These are phyloP conservation scores for Oreochromis tanganicae DNA, from an alignment of 2,113 vertebrate genomes.

Conservation along the genomic window DNA sequence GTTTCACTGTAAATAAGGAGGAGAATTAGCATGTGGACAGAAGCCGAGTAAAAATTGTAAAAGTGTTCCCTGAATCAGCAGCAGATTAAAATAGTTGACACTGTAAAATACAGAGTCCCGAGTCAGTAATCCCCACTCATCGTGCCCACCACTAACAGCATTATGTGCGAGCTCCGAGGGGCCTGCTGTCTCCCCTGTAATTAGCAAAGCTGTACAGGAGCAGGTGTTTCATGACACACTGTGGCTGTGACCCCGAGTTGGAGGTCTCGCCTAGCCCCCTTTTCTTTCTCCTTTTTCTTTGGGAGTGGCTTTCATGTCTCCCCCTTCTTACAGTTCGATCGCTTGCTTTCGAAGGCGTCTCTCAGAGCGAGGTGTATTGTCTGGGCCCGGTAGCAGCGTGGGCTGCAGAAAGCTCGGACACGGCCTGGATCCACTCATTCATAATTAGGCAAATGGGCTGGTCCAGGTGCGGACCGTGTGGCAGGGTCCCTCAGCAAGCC, in stretches of 20 bases:
- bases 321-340: conserved; percentile 44
- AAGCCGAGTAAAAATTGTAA: conserved; percentile 34
- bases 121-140: conserved; percentile 21
- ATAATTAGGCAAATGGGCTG: conserved; percentile 72
- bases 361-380: conserved; percentile 58
- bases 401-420: conserved; percentile 51
- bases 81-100: conserved; percentile 26
- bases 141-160: conserved; percentile 7
- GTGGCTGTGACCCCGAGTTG: conserved; percentile 56
- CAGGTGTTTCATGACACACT: conserved; percentile 71
- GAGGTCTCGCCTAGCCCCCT: conserved; percentile 29
- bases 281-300: conserved; percentile 48
- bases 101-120: conserved; percentile 37
- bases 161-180: conserved; percentile 45
- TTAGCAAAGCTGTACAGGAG: conserved; percentile 61
- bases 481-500: conserved; percentile 21
- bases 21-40: conserved; percentile 31
- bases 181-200: conserved; percentile 56
- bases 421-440: conserved; percentile 57
- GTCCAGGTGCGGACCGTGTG: conserved; percentile 72
- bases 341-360: conserved; percentile 29
- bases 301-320: conserved; percentile 41
- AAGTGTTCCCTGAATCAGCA: conserved; percentile 35
- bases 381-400: conserved; percentile 47
- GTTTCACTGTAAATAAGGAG: conserved; percentile 41